Evolutionary conservation across 1,140 invertebrate genomes (phyloP).

Genomic region (Nephila pilipes): DNA sequence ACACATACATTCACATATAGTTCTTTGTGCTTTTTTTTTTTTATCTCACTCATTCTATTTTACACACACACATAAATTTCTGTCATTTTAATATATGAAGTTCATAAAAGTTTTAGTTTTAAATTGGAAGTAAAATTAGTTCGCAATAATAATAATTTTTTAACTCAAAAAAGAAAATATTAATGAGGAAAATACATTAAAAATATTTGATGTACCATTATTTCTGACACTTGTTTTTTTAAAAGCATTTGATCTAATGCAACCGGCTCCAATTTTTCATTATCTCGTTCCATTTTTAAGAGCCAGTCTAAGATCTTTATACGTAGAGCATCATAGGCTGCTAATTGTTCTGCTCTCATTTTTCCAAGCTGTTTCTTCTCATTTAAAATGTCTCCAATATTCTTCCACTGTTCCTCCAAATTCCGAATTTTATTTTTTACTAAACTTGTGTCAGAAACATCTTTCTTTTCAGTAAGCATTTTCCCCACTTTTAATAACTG

Average conservation of each 20-base stretch:
- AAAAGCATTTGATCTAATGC: conserved; percentile 92
- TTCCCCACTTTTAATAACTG: conserved; percentile 90
- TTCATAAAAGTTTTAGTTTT: no score
- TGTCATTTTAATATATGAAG: no score
- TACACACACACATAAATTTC: no score
- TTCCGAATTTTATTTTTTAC: conserved; percentile 89
- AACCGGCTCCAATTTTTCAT: conserved; percentile 88
- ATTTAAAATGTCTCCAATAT: conserved; percentile 88
- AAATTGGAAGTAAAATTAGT: no score
- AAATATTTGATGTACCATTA: conserved; percentile 84
- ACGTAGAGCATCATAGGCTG: conserved; percentile 91
- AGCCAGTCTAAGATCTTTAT: conserved; percentile 94
- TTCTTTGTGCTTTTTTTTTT: no score
- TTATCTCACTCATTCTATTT: no score
- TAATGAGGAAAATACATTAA: not conserved
- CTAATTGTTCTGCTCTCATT: conserved; percentile 90
- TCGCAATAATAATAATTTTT: no score
- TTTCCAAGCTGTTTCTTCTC: conserved; percentile 92
- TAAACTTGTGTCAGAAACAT: conserved; percentile 91
- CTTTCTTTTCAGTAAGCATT: conserved; percentile 90
- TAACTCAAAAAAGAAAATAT: no score
- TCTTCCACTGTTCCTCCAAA: conserved; percentile 93
- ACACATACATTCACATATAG: no score
- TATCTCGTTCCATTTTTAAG: conserved; percentile 88
- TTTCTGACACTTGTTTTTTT: conserved; percentile 90